Base-by-base conservation (phyloP, 1,140 invertebrate species). In the Drosophila albomicans region DNA sequence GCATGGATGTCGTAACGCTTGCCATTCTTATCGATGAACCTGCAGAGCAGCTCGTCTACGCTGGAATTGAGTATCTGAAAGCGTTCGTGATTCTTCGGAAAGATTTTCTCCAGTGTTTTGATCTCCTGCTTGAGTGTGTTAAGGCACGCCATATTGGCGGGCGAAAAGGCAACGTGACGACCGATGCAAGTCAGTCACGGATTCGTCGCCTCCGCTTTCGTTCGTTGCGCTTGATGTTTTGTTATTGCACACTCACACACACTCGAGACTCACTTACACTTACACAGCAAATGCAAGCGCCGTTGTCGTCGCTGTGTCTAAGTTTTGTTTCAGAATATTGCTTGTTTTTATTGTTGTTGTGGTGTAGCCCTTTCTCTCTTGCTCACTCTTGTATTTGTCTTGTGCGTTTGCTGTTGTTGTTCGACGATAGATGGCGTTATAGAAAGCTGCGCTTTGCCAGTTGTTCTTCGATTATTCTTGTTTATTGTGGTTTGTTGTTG, bases 41-140 rank as follows among this genome's bases (percentile, higher is more conserved):
- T 96, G 95, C 98, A 99, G 91, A 97, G 97, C 84, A 99, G 95
- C 94, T 99, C 99, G 94, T 99, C 98, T 86, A 99, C 98, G 95
- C 98, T 98, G 86, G 98, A 98, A 92, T 97, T 96, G 93, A 98
- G 95, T 94, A 99, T 97, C 95, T 98, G 98, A 96, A 99, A 99
- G 92, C 98, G 95, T 93, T 99, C 97, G 95, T 99, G 98, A 93
- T 95, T 96, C 95, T 98, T 98, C 61, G 97, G 96, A 94, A 99
- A 99, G 91, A 97, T 95, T 93, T 96, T 95, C 94, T 99, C 98
- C 93, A 99, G 95, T 93, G 97, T 97, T 94, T 97, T 97, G 93
- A 99, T 99, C 95, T 99, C 98, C 94, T 98, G 96, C 94, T 99
- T 99, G 87, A 99, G 95, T 82, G 97, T 98, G 93, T 98, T 98